phyloP scores from a whole-genome alignment of 2,113 vertebrate species.

The Corythornis madagascariensis region DNA sequence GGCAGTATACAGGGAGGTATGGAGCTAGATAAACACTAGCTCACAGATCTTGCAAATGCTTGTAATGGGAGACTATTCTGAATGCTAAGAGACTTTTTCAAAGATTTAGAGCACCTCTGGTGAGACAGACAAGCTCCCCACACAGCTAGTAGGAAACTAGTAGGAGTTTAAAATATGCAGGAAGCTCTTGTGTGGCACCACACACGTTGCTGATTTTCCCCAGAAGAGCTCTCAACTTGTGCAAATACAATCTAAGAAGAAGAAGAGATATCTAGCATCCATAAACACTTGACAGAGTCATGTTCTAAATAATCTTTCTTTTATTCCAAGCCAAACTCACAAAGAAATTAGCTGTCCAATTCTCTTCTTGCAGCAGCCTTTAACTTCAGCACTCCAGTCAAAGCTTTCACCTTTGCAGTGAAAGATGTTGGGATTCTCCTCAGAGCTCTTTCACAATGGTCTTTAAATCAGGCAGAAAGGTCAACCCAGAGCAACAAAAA shows the following conservation, averaged over 20 bases:
- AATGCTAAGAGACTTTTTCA: background rate
- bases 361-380: background rate
- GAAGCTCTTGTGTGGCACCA: background rate
- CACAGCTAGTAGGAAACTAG: background rate
- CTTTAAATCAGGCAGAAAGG: constrained; percentile 15
- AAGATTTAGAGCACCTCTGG: background rate
- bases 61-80: background rate
- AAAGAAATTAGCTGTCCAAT: background rate
- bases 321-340: background rate
- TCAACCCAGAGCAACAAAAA: background rate
- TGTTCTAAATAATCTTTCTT: background rate
- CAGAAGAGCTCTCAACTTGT: background rate
- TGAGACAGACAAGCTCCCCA: background rate
- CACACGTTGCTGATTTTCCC: background rate
- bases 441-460: background rate
- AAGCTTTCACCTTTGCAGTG: background rate
- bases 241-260: background rate
- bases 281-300: background rate
- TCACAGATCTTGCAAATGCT: background rate
- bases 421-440: background rate
- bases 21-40: background rate
- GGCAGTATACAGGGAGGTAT: background rate
- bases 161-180: background rate
- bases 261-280: background rate
- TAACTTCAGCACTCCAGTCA: background rate